These are phyloP conservation scores for Ptilonorhynchus violaceus DNA, from an alignment of 2,113 vertebrate species.

Conservation along the genomic window DNA sequence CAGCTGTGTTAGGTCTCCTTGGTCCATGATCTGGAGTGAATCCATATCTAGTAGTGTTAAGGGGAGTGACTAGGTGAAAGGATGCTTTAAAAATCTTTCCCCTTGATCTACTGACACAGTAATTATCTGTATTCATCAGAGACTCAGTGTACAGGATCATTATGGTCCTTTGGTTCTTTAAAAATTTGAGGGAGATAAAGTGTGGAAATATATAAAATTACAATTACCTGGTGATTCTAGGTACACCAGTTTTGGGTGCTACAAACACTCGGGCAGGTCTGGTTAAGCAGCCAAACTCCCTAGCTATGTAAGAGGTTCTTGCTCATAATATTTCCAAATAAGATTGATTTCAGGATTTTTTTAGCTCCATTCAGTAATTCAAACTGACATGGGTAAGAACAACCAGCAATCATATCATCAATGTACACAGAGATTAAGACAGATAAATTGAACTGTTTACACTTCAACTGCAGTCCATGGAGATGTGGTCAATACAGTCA, in stretches of 20 bases:
- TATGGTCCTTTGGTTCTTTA: background rate
- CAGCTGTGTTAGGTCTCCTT: rapidly evolving
- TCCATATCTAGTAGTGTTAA: background rate
- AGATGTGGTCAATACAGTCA: background rate
- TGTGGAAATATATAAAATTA: background rate
- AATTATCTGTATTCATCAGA: background rate
- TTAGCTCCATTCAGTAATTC: background rate
- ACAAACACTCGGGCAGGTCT: background rate
- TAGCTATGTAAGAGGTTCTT: background rate
- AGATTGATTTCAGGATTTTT: background rate
- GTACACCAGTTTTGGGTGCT: background rate
- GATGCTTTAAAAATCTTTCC: background rate
- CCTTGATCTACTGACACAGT: background rate
- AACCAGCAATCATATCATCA: background rate
- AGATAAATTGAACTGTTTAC: constrained; percentile 18
- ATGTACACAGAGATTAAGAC: background rate
- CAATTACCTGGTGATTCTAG: background rate
- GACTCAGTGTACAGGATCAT: background rate
- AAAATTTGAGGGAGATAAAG: background rate
- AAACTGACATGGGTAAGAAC: background rate
- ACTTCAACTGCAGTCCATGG: background rate
- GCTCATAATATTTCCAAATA: background rate
- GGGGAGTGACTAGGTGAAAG: rapidly evolving
- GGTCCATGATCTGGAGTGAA: background rate
- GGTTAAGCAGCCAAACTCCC: background rate